phyloP scores from a whole-genome alignment of 2,888 invertebrate species.

The Campoplex capitator region DNA sequence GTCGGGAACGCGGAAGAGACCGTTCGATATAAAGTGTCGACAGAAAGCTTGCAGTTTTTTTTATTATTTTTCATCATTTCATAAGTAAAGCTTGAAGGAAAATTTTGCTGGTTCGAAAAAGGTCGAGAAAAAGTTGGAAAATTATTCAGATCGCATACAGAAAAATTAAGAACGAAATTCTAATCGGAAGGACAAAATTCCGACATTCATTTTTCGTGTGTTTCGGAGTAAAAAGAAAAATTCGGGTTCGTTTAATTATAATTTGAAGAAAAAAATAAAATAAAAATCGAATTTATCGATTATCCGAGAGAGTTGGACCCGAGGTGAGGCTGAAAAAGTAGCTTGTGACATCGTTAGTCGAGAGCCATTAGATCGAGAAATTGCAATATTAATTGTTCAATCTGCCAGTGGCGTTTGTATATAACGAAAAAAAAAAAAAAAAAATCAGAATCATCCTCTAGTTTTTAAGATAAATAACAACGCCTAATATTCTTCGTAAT shows the following conservation, averaged over 20 bases:
- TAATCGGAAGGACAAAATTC: background rate
- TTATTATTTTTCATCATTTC: conserved; percentile 11
- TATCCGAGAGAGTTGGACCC: conserved; percentile 24
- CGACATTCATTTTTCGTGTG: background rate
- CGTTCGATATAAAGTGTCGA: conserved; percentile 28
- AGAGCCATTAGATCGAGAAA: conserved; percentile 56
- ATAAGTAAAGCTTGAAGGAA: background rate
- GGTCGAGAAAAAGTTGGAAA: conserved; percentile 17
- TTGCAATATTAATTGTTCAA: conserved; percentile 66
- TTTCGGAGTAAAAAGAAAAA: conserved; percentile 16
- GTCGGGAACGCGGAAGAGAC: background rate
- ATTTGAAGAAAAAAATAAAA: background rate
- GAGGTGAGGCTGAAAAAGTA: conserved; percentile 22
- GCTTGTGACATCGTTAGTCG: conserved; percentile 42
- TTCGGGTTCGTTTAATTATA: background rate
- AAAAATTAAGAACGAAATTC: conserved; percentile 62
- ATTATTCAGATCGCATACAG: background rate
- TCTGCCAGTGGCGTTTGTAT: conserved; percentile 72
- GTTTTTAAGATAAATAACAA: conserved; percentile 58
- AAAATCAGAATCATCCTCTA: conserved; percentile 64
- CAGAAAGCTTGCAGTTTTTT: conserved; percentile 17
- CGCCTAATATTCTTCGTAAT: conserved; percentile 69
- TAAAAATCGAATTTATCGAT: conserved; percentile 1
- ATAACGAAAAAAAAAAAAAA: conserved; percentile 59
- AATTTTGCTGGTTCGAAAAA: conserved; percentile 39